Evolutionary conservation across 2,113 vertebrate genomes (phyloP), one percentile per base, ranked within the genome.

Genomic region (Lipophrys pholis): DNA sequence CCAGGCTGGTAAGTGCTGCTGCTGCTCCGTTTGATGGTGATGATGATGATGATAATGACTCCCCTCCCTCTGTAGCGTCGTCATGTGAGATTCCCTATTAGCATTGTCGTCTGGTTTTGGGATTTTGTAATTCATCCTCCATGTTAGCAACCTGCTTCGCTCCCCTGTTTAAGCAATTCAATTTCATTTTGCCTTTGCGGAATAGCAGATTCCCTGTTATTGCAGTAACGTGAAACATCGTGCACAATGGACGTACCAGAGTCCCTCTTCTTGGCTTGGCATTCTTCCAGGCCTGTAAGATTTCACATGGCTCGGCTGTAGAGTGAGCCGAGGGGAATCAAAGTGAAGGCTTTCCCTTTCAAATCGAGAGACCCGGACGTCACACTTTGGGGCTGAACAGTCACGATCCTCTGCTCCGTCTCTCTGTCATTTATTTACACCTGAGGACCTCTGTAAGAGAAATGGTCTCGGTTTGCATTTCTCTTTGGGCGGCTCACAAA

Each of bases 1-100:
- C 91, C 98, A 99, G 90, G 98, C 98, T 0, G 98, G 98, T 98
- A 90, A 95, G 90, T 80, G 53, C 11, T 48, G 36, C 42, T n/a
- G 0, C 40, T 15, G 5, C 36, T 3, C 12, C 4, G 21, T 30
- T 2, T 79, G 45, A 50, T 17, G 36, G 51, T 43, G 14, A 49
- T 42, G 5, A 48, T 21, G 8, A 6, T 45, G 42, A 52, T 70
- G 60, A 17, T 55, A 15, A 50, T 15, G 39, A 59, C 30, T 6
- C 21, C 69, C 21, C 55, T 12, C 14, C 14, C 11, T 58, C 40
- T 36, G 6, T 14, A 57, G 15, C 11, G 14, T 38, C 5, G 16
- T 51, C 10, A 11, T 67, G 15, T 12, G 30, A 35, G 11, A 17
- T 42, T 9, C 8, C 53, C 9, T 57, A 11, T 6, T 17, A 11